Evolutionary conservation across 1,140 invertebrate species (phyloP).

Genomic region (Cotesia vestalis): DNA sequence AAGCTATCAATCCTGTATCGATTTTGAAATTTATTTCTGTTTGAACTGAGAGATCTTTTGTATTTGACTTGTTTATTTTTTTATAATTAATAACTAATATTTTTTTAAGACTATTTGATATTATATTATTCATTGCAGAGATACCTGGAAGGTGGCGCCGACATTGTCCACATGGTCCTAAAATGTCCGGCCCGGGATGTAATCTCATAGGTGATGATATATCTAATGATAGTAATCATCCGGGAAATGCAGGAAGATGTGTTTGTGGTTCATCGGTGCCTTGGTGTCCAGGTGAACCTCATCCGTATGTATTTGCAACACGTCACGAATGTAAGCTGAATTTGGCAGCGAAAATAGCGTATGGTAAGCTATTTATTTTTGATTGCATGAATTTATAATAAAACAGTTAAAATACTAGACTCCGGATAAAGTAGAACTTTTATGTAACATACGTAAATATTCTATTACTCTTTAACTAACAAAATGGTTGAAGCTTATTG

Average conservation of each 20-base stretch:
- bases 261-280: conserved; percentile 59
- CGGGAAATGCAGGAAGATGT: conserved; percentile 52
- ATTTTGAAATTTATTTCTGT: too few relatives aligned
- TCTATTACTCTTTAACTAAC: too few relatives aligned
- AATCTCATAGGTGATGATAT: conserved; percentile 58
- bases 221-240: conserved; percentile 41
- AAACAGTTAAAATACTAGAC: too few relatives aligned
- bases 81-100: too few relatives aligned
- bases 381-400: neutral
- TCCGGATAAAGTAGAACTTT: too few relatives aligned
- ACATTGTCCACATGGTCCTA: conserved; percentile 55
- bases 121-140: conserved; percentile 45
- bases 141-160: conserved; percentile 61
- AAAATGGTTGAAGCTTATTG: too few relatives aligned
- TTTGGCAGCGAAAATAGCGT: conserved; percentile 60
- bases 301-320: conserved; percentile 57
- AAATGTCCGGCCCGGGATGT: conserved; percentile 57
- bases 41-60: too few relatives aligned
- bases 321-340: conserved; percentile 61
- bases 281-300: conserved; percentile 60
- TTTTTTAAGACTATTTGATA: too few relatives aligned
- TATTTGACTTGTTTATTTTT: too few relatives aligned
- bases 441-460: too few relatives aligned
- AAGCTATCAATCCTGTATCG: too few relatives aligned
- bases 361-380: conserved; percentile 49